phyloP scores from a whole-genome alignment of 2,797 vertebrate species.

The Lepilemur ruficaudatus region DNA sequence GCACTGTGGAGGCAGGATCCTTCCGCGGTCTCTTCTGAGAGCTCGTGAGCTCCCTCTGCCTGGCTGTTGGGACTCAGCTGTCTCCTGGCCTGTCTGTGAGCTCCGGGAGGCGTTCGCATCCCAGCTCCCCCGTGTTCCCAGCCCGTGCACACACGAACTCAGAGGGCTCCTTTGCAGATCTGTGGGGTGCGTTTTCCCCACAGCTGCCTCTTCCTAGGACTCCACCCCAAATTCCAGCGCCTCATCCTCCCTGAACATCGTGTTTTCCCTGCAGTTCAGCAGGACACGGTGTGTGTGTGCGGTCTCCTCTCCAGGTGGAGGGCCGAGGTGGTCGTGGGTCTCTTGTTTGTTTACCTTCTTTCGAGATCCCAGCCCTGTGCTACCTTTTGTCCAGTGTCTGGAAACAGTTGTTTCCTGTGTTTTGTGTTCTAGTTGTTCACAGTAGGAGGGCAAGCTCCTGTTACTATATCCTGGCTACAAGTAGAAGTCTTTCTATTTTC shows the following conservation, averaged over 20 bases:
- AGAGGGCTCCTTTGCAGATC: neutral
- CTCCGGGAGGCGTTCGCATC: accelerated
- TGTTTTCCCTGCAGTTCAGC: neutral
- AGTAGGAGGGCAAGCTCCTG: neutral
- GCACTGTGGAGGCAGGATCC: neutral
- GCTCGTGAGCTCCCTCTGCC: neutral
- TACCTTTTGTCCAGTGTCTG: neutral
- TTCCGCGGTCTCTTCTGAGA: neutral
- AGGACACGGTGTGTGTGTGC: accelerated
- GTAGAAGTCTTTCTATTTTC: neutral
- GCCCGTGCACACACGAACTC: neutral
- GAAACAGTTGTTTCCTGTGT: no score
- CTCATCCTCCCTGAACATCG: neutral
- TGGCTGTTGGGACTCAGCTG: neutral
- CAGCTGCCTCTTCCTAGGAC: neutral
- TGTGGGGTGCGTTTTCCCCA: neutral
- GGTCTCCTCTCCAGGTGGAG: neutral
- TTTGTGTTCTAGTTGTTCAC: neutral
- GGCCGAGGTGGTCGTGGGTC: accelerated
- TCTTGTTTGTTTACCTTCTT: neutral
- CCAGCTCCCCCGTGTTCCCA: neutral
- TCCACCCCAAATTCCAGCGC: neutral
- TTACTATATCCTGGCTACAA: neutral
- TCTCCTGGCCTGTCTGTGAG: neutral
- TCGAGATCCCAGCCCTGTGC: accelerated